These are phyloP conservation scores for Columba guinea DNA, from an alignment of 2,797 vertebrate genomes.

Conservation along the genomic window DNA sequence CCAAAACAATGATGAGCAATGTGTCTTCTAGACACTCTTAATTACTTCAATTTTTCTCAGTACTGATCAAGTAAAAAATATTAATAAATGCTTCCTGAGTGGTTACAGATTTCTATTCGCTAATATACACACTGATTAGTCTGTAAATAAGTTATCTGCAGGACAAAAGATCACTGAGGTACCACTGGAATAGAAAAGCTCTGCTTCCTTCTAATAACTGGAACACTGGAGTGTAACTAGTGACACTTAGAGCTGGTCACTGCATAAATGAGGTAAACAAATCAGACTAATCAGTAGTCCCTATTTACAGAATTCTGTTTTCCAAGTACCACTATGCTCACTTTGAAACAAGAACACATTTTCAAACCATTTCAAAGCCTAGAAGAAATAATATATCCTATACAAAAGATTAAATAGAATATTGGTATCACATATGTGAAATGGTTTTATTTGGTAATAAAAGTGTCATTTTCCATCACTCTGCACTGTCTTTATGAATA, in stretches of 20 bases:
- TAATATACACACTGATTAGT: not conserved
- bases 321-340: not conserved
- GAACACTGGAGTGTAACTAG: not conserved
- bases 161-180: not conserved
- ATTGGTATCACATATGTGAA: not conserved
- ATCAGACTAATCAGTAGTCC: not conserved
- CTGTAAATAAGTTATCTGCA: not conserved
- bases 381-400: not conserved
- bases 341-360: not conserved
- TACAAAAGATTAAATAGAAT: constrained; percentile 31
- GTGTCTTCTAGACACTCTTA: not conserved
- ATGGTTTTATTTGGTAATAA: not conserved
- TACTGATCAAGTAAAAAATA: not conserved
- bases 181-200: not conserved
- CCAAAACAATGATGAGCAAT: not conserved
- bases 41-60: not conserved
- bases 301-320: not conserved
- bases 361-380: not conserved
- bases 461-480: not conserved
- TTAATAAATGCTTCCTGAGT: not conserved
- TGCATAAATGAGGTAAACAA: not conserved
- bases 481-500: constrained; percentile 29
- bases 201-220: not conserved
- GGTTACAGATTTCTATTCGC: not conserved
- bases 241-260: not conserved